Evolutionary conservation across 2,113 vertebrate genomes (phyloP), one percentile per base, ranked within the genome.

Genomic region (Illadopsis cleaveri): DNA sequence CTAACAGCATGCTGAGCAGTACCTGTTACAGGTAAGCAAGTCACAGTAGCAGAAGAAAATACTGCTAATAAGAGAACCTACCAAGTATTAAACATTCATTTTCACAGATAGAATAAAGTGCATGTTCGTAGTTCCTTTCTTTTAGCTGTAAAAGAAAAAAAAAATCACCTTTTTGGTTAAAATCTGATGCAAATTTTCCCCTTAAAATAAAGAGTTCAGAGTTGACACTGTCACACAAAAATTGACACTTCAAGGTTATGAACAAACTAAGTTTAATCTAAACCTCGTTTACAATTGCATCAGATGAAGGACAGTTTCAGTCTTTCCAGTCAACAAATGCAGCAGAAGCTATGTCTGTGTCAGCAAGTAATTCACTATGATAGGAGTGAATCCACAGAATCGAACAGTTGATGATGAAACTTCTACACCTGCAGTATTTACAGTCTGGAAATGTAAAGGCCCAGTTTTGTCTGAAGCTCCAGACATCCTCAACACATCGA

Each of bases 201-300:
- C 27, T 48, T 79, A 58, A 45, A 77, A 47, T 30, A 68, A 45
- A 33, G 4, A 54, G 8, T 35, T 61, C 30, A 30, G 48, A 73
- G 33, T 80, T 85, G 38, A 79, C 66, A 76, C 33, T 45, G 15
- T 82, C 71, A 91, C 82, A 95, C 62, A 94, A 71, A 94, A 91
- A 88, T 9, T 61, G 82, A 96, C 85, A 92, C 85, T 93, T 69
- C 30, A 86, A 24, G 8, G 45, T 85, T 94, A 90, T 24, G 66
- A 92, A 90, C 85, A 94, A 93, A 89, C 73, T 87, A 94, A 90
- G 85, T 96, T 97, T 96, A 94, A 97, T 93, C 88, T 94, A 95
- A 88, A 88, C 85, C 82, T 93, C 93, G 71, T 96, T 96, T 90
- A 95, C 94, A 94, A 38, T 45, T 93, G 70, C 37, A 91, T 84